phyloP scores from a whole-genome alignment of 1,140 invertebrate species.

The Lordiphosa collinella region DNA sequence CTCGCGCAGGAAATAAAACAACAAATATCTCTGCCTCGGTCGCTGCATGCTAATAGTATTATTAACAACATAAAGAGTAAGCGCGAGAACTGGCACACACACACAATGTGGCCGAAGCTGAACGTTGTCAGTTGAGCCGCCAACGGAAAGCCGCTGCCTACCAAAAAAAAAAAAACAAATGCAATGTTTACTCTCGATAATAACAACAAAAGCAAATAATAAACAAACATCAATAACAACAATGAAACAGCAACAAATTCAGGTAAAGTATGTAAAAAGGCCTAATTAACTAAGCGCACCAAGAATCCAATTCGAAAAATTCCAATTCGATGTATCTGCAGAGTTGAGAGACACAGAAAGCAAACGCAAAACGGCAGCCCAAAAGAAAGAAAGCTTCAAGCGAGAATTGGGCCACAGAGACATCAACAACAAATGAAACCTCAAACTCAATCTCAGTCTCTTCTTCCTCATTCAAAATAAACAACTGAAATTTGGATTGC shows the following conservation, averaged over 20 bases:
- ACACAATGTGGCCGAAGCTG: background rate
- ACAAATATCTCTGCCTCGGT: too few species aligned
- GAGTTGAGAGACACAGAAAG: background rate
- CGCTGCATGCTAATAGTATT: slow-evolving; percentile 3
- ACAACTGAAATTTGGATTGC: background rate
- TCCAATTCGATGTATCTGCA: background rate
- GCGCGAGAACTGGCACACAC: background rate
- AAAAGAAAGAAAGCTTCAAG: slow-evolving; percentile 18
- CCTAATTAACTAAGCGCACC: background rate
- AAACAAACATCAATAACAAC: too few species aligned
- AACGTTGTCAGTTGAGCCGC: background rate
- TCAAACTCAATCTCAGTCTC: background rate
- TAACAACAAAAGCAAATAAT: too few species aligned
- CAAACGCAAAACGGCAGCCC: background rate
- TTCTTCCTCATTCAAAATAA: background rate
- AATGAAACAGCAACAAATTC: too few species aligned
- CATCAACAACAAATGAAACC: slow-evolving; percentile 12
- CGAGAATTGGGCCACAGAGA: slow-evolving; percentile 13
- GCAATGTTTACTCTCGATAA: too few species aligned
- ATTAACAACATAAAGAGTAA: slow-evolving; percentile 5
- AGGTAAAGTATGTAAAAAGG: too few species aligned
- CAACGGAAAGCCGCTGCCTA: background rate
- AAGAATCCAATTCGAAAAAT: background rate
- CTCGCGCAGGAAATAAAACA: too few species aligned
- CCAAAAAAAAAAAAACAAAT: too few species aligned